Evolutionary conservation across 2,888 invertebrate species (phyloP).

Genomic region (Xylota sylvarum): DNA sequence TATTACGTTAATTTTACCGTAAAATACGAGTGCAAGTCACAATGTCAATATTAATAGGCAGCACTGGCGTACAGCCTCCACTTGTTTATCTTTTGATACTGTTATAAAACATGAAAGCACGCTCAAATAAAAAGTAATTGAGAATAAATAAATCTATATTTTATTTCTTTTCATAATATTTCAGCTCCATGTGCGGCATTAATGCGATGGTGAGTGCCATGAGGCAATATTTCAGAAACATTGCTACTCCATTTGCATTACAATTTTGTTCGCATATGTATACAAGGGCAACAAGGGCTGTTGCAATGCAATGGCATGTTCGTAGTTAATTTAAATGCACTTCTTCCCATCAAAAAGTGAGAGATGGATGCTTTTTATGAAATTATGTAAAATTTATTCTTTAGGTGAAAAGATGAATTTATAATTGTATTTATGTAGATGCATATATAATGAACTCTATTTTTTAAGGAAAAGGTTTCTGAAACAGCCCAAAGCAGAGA

Average conservation of each 20-base stretch:
- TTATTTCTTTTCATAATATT: constrained; percentile 34
- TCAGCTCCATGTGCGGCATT: constrained; percentile 28
- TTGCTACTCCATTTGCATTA: constrained; percentile 56
- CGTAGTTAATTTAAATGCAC: constrained; percentile 20
- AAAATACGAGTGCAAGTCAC: not conserved
- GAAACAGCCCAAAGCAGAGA: not conserved
- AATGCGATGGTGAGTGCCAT: constrained; percentile 32
- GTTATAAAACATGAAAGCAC: not conserved
- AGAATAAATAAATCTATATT: constrained; percentile 66
- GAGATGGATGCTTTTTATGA: constrained; percentile 4
- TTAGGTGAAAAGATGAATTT: not conserved
- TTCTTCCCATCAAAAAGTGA: constrained; percentile 21
- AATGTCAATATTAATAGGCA: constrained; percentile 1
- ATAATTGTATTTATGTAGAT: not conserved
- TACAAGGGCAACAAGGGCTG: not conserved
- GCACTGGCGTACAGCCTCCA: not conserved
- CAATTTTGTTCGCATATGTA: constrained; percentile 6
- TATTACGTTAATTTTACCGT: constrained; percentile 54
- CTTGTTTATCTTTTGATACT: not conserved
- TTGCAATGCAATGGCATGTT: not conserved
- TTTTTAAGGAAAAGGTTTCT: not conserved
- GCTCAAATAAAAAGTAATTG: constrained; percentile 45
- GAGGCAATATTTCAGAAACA: constrained; percentile 55
- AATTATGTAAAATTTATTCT: constrained; percentile 23
- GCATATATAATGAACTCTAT: not conserved